Conservation (phyloP, 1,140 invertebrate genomes). For the Trachelipus rathkii region DNA sequence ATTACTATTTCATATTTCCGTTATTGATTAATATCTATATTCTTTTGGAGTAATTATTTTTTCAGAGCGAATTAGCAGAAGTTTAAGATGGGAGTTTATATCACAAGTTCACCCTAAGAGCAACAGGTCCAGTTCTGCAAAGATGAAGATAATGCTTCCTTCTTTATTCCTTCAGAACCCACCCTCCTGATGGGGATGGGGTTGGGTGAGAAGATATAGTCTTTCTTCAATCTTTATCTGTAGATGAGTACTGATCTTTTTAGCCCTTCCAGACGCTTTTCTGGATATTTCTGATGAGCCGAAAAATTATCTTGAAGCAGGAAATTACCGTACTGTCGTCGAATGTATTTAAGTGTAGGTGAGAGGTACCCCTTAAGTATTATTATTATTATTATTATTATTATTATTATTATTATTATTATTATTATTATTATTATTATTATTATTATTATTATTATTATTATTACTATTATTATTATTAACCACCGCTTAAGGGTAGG, state of each 20-base stretch:
- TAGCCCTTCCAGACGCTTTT: conserved; percentile 76
- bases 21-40: no score
- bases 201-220: conserved; percentile 89
- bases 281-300: conserved; percentile 74
- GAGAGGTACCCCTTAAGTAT: conserved; percentile 49
- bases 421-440: no score
- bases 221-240: conserved; percentile 96
- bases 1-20: no score
- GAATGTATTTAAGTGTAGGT: conserved; percentile 89
- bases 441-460: no score
- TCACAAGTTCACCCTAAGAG: background rate
- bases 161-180: conserved; percentile 34
- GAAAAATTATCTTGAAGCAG: no score
- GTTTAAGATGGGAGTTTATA: background rate
- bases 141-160: background rate
- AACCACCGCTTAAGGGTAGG: no score
- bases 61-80: background rate
- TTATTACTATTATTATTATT: no score
- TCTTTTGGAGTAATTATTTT: background rate
- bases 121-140: background rate
- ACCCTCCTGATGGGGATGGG: conserved; percentile 44
- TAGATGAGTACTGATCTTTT: conserved; percentile 96
- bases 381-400: conserved; percentile 21
- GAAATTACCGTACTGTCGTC: conserved; percentile 87
- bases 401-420: conserved; percentile 16